phyloP scores from a whole-genome alignment of 1,140 invertebrate species.

The Drosophila suzukii region DNA sequence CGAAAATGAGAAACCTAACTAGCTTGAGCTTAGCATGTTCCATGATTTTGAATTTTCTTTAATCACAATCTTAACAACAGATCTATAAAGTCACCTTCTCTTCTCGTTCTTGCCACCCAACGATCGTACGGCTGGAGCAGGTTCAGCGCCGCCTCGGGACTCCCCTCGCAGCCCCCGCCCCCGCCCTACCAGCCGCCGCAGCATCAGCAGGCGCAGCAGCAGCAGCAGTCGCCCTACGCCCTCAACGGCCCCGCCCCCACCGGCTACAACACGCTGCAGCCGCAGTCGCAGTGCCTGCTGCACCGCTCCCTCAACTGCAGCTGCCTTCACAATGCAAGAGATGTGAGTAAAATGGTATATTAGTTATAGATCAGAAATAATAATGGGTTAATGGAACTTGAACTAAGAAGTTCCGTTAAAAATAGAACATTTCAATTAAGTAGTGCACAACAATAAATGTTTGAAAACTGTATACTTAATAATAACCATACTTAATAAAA shows the following conservation, averaged over 20 bases:
- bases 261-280: conserved; percentile 65
- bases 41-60: neutral
- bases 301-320: conserved; percentile 88
- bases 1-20: neutral
- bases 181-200: conserved; percentile 86
- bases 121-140: conserved; percentile 85
- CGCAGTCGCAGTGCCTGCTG: conserved; percentile 86
- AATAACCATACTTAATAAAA: too few relatives aligned
- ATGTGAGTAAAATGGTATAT: conserved; percentile 54
- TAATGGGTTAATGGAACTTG: too few relatives aligned
- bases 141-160: conserved; percentile 77
- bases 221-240: conserved; percentile 69
- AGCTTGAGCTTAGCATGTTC: conserved; percentile 30
- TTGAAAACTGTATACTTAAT: too few relatives aligned
- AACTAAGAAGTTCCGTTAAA: too few relatives aligned
- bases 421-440: too few relatives aligned
- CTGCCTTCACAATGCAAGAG: conserved; percentile 85
- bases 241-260: conserved; percentile 58
- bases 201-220: conserved; percentile 60
- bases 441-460: too few relatives aligned
- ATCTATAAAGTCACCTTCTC: conserved; percentile 80
- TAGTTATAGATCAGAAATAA: too few relatives aligned
- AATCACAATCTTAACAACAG: neutral
- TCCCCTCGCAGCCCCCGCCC: conserved; percentile 86
- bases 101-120: conserved; percentile 83